Conservation (phyloP, 2,113 vertebrate species). For the Gobio gobio region DNA sequence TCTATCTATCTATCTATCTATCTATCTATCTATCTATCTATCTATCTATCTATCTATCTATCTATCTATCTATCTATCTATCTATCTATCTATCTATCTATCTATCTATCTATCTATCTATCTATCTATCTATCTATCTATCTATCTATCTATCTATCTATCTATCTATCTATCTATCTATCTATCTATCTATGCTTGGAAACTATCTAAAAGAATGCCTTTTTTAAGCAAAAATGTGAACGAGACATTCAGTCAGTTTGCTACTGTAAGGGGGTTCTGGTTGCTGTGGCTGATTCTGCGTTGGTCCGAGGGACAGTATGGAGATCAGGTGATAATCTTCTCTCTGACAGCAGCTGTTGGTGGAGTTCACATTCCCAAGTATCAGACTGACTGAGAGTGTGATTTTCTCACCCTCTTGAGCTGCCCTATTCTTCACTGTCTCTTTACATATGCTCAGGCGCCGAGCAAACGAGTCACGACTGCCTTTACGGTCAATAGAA, state of each 20-base stretch:
- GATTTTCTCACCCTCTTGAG: slow-evolving; percentile 20
- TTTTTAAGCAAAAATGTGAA: neutral
- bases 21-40: too few relatives aligned
- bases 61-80: too few relatives aligned
- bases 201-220: neutral
- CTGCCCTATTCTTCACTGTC: slow-evolving; percentile 29
- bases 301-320: neutral
- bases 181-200: too few relatives aligned
- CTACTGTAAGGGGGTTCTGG: neutral
- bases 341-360: slow-evolving; percentile 24
- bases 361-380: slow-evolving; percentile 5
- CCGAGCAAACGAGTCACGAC: neutral
- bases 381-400: slow-evolving; percentile 16
- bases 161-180: too few relatives aligned
- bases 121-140: too few relatives aligned
- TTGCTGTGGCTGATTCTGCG: neutral
- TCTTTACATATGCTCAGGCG: neutral
- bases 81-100: too few relatives aligned
- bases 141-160: too few relatives aligned
- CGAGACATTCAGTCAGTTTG: neutral
- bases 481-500: neutral
- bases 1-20: too few relatives aligned
- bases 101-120: too few relatives aligned
- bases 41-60: too few relatives aligned
- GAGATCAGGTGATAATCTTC: slow-evolving; percentile 47